phyloP scores from a whole-genome alignment of 2,888 invertebrate genomes.

The Phania funesta region DNA sequence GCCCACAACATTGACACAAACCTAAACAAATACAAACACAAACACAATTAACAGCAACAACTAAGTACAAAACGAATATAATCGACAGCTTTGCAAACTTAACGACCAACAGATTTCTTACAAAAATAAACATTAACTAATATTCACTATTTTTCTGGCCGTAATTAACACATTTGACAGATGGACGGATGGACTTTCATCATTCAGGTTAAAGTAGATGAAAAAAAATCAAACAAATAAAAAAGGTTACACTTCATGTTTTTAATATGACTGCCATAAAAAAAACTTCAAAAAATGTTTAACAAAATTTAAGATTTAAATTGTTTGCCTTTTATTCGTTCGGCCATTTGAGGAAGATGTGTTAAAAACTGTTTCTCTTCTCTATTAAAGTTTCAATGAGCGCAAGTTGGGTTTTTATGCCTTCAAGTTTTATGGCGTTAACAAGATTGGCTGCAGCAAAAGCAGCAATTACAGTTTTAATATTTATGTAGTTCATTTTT shows the following conservation, averaged over 20 bases:
- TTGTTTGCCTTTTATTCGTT: background rate
- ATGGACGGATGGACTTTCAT: slow-evolving; percentile 54
- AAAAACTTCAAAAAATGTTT: slow-evolving; percentile 22
- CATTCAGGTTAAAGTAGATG: slow-evolving; percentile 2
- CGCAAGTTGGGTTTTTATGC: slow-evolving; percentile 16
- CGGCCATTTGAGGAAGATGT: background rate
- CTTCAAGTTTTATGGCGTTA: slow-evolving; percentile 6
- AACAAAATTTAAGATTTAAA: slow-evolving; percentile 30
- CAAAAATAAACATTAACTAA: slow-evolving; percentile 6
- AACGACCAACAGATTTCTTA: background rate
- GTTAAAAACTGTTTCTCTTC: background rate
- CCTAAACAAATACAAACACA: background rate
- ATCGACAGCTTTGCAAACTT: background rate
- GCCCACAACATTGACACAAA: slow-evolving; percentile 10
- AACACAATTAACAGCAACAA: background rate
- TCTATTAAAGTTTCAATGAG: slow-evolving; percentile 62
- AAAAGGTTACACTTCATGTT: slow-evolving; percentile 38
- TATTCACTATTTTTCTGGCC: slow-evolving; percentile 6
- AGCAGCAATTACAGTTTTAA: slow-evolving; percentile 39
- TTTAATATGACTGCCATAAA: slow-evolving; percentile 33
- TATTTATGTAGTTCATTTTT: slow-evolving; percentile 36
- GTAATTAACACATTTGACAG: slow-evolving; percentile 67
- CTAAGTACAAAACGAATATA: background rate
- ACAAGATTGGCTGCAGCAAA: slow-evolving; percentile 36
- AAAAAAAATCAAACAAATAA: slow-evolving; percentile 6